A percentile compares a stretch with the other conserved stretches of the same genome.
phyloP scores from a whole-genome alignment of 2,797 vertebrate genomes.

The Pseudocheirus occidentalis region DNA sequence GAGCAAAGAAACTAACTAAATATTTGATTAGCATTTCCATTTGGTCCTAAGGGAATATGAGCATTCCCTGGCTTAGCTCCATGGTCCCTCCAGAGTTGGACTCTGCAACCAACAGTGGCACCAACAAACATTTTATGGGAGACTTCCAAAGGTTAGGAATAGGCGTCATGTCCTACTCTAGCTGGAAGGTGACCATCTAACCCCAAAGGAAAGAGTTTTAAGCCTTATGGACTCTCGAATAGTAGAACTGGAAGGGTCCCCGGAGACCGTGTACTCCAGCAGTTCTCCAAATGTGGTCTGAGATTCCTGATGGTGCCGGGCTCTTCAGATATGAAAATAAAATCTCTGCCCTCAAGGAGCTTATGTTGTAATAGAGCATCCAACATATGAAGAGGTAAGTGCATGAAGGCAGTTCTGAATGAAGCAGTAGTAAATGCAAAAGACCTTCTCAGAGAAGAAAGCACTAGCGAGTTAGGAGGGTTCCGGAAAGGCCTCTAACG shows the following conservation, averaged over 20 bases:
- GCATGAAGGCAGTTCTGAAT: too few relatives aligned
- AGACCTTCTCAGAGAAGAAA: too few relatives aligned
- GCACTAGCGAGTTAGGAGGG: too few relatives aligned
- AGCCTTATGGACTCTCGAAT: too few relatives aligned
- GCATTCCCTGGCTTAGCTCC: not conserved
- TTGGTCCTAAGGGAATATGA: not conserved
- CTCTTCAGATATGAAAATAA: not conserved
- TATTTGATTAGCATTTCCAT: not conserved
- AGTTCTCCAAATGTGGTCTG: not conserved
- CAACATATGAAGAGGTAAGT: too few relatives aligned
- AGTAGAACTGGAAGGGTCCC: too few relatives aligned
- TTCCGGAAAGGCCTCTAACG: too few relatives aligned
- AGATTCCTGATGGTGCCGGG: not conserved
- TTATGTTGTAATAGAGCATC: not conserved
- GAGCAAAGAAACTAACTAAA: not conserved
- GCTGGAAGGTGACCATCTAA: not conserved
- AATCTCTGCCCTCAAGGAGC: not conserved
- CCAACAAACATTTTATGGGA: not conserved
- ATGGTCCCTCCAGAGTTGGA: not conserved
- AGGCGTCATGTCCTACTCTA: rapidly evolving
- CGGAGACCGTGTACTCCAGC: too few relatives aligned
- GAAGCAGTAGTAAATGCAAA: too few relatives aligned
- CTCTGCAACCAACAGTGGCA: not conserved
- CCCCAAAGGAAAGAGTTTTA: too few relatives aligned
- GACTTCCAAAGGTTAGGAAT: not conserved